Evolutionary conservation across 2,113 vertebrate species (phyloP), one percentile per base, ranked within the genome.

Genomic region (Carassius gibelio): DNA sequence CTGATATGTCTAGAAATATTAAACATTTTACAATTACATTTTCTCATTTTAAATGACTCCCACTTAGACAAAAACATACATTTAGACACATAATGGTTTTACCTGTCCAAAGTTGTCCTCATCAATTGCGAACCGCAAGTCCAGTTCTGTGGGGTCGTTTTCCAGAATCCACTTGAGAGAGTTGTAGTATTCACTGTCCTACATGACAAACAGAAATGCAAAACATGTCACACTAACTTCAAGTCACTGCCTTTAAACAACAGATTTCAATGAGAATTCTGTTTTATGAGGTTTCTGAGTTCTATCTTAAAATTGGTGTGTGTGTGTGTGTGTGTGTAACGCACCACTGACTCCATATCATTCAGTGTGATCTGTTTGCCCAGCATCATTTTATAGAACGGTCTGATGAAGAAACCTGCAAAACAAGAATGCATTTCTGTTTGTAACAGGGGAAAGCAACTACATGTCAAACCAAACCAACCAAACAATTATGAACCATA

Each of bases 101-200:
- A 99, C 98, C 96, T 99, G 98, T 59, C 98, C 98, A 14, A 99
- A 99, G 92, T 99, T 99, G 83, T 99, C 98, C 90, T 99, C 98
- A 21, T 99, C 98, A 61, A 99, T 99, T 88, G 98, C 98, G 86
- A 99, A 99, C 95, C 98, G 97, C 87, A 99, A 94, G 91, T 99
- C 98, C 89, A 99, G 91, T 87, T 99, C 98, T 0, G 96, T 98
- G 0, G 98, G 98, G 86, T 99, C 98, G 0, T 99, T 99, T 90
- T 99, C 98, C 88, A 99, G 93, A 90, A 99, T 99, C 98, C 98
- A 99, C 87, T 98, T 99, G 71, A 99, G 90, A 36, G 98, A 99
- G 92, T 99, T 99, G 92, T 99, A 99, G 90, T 99, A 99, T 92
- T 99, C 98, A 0, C 98, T 97, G 80, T 99, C 98, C 98, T 99